Evolutionary conservation across 1,140 invertebrate genomes (phyloP).

Genomic region (Cherax destructor): DNA sequence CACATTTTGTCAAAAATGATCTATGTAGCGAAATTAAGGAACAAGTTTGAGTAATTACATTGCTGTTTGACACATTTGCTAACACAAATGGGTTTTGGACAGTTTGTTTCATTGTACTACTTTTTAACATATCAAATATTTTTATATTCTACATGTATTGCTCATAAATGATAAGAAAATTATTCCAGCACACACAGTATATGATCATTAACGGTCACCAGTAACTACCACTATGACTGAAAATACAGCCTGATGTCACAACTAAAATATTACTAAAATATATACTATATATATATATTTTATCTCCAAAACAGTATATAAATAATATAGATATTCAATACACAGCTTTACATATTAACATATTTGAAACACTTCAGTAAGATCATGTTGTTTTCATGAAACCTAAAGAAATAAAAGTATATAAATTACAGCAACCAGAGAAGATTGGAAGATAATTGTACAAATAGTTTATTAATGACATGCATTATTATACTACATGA

Average conservation of each 20-base stretch:
- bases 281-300: not conserved
- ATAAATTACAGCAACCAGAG: not conserved
- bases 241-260: not conserved
- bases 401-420: not conserved
- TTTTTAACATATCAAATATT: constrained; percentile 12
- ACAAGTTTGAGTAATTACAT: not conserved
- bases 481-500: not conserved
- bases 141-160: not conserved
- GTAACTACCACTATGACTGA: not conserved
- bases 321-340: not conserved
- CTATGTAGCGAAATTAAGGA: not conserved
- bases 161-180: not conserved
- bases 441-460: not conserved
- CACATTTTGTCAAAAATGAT: not conserved
- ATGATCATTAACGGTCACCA: not conserved
- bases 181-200: not conserved
- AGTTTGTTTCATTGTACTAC: constrained; percentile 37
- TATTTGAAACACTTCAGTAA: not conserved
- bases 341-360: not conserved
- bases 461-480: not conserved
- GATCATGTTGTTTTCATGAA: not conserved
- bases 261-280: not conserved
- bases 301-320: constrained; percentile 7
- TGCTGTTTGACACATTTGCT: constrained; percentile 21
- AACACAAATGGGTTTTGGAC: constrained; percentile 18